A percentile compares a stretch with the other conserved stretches of the same genome.
phyloP scores from a whole-genome alignment of 2,113 vertebrate genomes.

The Microcebus murinus region DNA sequence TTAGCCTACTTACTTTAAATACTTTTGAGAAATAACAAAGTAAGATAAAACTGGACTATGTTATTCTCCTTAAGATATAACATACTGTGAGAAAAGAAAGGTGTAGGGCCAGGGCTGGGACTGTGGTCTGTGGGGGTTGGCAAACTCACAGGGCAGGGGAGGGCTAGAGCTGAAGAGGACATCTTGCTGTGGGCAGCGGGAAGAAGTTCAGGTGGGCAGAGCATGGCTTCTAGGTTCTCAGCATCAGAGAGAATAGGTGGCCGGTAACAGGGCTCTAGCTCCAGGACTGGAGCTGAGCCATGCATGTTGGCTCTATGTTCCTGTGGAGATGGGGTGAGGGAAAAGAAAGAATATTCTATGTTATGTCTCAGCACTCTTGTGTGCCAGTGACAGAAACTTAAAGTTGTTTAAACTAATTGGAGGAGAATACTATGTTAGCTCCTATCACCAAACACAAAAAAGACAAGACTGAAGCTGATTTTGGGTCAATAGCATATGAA shows the following conservation, averaged over 20 bases:
- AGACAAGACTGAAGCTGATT: neutral
- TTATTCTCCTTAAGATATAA: neutral
- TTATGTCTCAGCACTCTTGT: neutral
- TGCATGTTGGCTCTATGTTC: neutral
- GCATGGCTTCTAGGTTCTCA: neutral
- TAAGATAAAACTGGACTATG: neutral
- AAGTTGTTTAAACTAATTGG: neutral
- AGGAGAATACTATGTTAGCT: neutral
- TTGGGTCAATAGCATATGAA: neutral
- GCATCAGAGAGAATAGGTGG: neutral
- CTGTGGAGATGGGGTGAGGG: neutral
- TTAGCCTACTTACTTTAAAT: neutral
- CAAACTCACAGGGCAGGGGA: neutral
- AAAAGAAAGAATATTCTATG: neutral
- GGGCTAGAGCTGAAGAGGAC: neutral
- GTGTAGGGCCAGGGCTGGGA: neutral
- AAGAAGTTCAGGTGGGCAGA: neutral
- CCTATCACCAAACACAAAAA: neutral
- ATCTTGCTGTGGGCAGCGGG: neutral
- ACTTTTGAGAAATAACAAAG: slow-evolving; percentile 34
- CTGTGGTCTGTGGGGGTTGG: neutral
- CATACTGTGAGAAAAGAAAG: neutral
- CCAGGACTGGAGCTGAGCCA: neutral
- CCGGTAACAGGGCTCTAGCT: neutral
- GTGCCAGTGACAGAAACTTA: neutral